Conservation (phyloP, 2,888 invertebrate genomes). For the Agrotis segetum region DNA sequence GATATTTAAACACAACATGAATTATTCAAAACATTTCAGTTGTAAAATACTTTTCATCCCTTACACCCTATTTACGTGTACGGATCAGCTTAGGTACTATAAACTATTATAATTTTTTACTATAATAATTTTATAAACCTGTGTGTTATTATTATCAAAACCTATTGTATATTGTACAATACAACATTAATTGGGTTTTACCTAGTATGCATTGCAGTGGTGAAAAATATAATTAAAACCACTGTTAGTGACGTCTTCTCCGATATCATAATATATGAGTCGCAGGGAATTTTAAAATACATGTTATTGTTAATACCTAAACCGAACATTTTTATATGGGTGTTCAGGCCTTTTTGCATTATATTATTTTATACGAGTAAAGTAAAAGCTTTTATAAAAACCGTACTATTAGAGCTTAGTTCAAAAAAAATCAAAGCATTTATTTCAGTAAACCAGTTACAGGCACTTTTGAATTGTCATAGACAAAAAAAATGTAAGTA, state of each 20-base stretch:
- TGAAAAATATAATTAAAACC: slow-evolving; percentile 26
- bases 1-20: too few species aligned
- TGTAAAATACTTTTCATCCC: too few species aligned
- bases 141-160: slow-evolving; percentile 14
- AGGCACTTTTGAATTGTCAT: too few species aligned
- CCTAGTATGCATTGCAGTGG: slow-evolving; percentile 4
- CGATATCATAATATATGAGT: slow-evolving; percentile 14
- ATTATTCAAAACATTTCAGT: too few species aligned
- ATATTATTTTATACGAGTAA: not conserved
- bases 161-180: slow-evolving; percentile 35
- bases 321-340: not conserved
- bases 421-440: too few species aligned
- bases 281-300: slow-evolving; percentile 16
- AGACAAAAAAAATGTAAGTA: too few species aligned
- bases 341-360: not conserved
- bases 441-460: too few species aligned
- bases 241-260: slow-evolving; percentile 22
- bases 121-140: slow-evolving; percentile 12
- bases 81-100: too few species aligned
- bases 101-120: too few species aligned
- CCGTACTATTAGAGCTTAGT: too few species aligned
- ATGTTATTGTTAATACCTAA: slow-evolving; percentile 15
- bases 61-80: too few species aligned
- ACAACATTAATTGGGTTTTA: slow-evolving; percentile 24
- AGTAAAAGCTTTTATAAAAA: not conserved